Evolutionary conservation across 2,888 invertebrate genomes (phyloP).

Genomic region (Drosophila percnosoma): DNA sequence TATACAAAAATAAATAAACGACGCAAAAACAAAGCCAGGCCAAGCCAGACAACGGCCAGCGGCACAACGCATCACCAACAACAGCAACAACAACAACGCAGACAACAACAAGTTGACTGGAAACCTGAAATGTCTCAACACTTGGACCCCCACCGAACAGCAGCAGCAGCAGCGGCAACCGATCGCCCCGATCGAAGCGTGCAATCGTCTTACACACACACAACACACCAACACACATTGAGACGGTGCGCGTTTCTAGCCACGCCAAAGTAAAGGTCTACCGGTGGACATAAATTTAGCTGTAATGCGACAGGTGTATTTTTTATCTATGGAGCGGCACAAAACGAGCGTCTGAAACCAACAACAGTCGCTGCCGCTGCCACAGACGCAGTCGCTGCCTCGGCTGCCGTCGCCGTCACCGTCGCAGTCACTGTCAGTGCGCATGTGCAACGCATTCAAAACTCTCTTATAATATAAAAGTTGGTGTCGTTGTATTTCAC

Average conservation of each 20-base stretch:
- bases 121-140: constrained; percentile 81
- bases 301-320: constrained; percentile 84
- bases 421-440: constrained; percentile 20
- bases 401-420: neutral
- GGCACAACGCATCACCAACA: constrained; percentile 75
- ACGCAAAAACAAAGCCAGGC: constrained; percentile 66
- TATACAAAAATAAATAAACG: constrained; percentile 60
- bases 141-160: constrained; percentile 78
- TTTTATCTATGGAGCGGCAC: constrained; percentile 80
- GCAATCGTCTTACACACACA: constrained; percentile 68
- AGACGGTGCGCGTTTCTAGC: constrained; percentile 75
- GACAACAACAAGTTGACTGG: constrained; percentile 61
- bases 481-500: constrained; percentile 16
- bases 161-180: constrained; percentile 55
- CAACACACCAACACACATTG: constrained; percentile 18
- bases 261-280: constrained; percentile 83
- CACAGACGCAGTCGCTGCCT: constrained; percentile 19
- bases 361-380: constrained; percentile 17
- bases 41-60: constrained; percentile 76
- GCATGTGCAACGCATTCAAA: constrained; percentile 77
- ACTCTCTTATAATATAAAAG: constrained; percentile 67
- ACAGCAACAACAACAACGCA: constrained; percentile 22
- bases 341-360: constrained; percentile 54
- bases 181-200: constrained; percentile 79
- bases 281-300: constrained; percentile 84